Percentiles rank a stretch among this genome's conserved stretches.
Conservation (phyloP, 2,113 vertebrate species). For the Tachuris rubrigastra region DNA sequence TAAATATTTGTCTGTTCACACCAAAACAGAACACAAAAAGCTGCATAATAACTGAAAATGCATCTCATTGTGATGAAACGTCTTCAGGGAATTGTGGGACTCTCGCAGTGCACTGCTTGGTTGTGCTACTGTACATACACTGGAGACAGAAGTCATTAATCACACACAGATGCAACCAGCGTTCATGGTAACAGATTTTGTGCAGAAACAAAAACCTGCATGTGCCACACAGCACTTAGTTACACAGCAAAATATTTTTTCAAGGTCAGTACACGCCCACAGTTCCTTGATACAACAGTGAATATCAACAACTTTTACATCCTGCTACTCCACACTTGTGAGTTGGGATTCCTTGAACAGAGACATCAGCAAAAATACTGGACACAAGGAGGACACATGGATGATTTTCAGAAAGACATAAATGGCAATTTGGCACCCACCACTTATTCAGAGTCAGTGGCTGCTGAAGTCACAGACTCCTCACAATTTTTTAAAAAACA, state of each 20-base stretch:
- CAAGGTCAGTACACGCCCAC: neutral
- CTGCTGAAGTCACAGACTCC: neutral
- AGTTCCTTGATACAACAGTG: neutral
- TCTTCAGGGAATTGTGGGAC: neutral
- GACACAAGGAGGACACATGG: neutral
- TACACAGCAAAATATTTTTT: neutral
- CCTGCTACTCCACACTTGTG: neutral
- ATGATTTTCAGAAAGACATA: neutral
- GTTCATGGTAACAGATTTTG: neutral
- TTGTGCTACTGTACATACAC: neutral
- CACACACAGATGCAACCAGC: neutral
- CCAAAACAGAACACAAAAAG: neutral
- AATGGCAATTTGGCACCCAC: neutral
- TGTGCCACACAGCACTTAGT: neutral
- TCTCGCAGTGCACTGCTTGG: neutral
- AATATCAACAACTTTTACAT: neutral
- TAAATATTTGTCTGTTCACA: neutral
- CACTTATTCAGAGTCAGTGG: neutral
- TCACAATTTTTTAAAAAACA: neutral
- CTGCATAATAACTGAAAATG: neutral
- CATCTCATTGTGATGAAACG: neutral
- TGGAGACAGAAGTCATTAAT: slow-evolving; percentile 22
- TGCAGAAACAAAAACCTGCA: neutral
- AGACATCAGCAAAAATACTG: neutral
- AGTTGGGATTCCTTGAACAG: neutral